Base-by-base conservation (phyloP, 2,888 invertebrate species). In the Cataglyphis albicans region DNA sequence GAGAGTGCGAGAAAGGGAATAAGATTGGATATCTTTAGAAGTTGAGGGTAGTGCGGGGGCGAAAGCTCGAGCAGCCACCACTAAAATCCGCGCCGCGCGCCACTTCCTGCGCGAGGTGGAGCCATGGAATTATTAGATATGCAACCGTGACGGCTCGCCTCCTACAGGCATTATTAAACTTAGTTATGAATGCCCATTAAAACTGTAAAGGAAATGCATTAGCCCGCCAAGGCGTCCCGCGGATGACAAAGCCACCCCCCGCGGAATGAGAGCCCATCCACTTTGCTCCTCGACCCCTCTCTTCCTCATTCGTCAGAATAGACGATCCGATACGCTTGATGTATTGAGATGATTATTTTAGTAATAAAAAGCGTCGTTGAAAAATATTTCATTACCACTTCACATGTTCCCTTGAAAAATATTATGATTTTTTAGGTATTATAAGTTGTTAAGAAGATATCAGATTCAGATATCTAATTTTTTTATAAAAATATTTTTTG, bases 131-230 rank as follows among this genome's bases (percentile, higher is more conserved):
- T 93, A 92, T 93, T 92, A 93, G 93, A 93, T 92, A 91, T 92
- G 93, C 93, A 92, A 92, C 93, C 92, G 82, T 91, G 91, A 90
- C 91, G 91, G 90, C 91, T 91, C 88, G 88, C 90, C 92, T 91
- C 92, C 91, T 91, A 88, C 92, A 90, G 91, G 91, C 91, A 93
- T 93, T 94, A 94, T 94, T 94, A 94, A 94, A 94, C 94, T 94
- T 94, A 93, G 94, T 93, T 94, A 94, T 93, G 94, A 94, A 94
- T 94, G 93, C 92, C 94, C 93, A 94, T 94, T 94, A 94, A 94
- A 94, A 93, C 93, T 94, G 93, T 94, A 94, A 94, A 94, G 94
- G 94, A 94, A 94, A 94, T 94, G 94, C 94, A 94, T 94, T 94
- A 94, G 94, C 92, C 90, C 90, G 90, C 92, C 91, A 91, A 89